Evolutionary conservation across 2,888 invertebrate species (phyloP).

Genomic region (Cremastinae sp.): DNA sequence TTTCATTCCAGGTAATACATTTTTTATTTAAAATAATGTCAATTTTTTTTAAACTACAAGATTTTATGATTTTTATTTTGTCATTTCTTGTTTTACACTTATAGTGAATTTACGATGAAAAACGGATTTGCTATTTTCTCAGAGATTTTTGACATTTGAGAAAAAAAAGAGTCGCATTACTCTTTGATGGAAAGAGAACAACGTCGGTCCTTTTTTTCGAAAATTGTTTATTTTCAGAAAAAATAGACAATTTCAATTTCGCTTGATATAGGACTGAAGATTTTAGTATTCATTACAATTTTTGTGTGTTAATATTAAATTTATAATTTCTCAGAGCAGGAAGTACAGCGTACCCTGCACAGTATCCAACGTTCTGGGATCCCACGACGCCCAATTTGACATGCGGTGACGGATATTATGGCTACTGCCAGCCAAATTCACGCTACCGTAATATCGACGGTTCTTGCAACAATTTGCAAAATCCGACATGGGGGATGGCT

Average conservation of each 20-base stretch:
- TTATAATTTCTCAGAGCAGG: background rate
- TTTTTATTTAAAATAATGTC: background rate
- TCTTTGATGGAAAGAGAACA: too few relatives aligned
- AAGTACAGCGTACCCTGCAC: constrained; percentile 8
- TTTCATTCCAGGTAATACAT: constrained; percentile 23
- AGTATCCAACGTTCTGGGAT: constrained; percentile 8
- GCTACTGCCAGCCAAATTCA: constrained; percentile 79
- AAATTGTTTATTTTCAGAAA: too few relatives aligned
- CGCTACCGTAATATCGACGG: constrained; percentile 93
- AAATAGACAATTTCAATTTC: too few relatives aligned
- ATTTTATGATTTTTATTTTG: background rate
- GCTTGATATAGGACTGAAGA: too few relatives aligned
- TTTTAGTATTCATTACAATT: too few relatives aligned
- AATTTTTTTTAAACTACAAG: background rate
- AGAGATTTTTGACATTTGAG: too few relatives aligned
- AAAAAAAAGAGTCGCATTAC: too few relatives aligned
- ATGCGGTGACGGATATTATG: constrained; percentile 51
- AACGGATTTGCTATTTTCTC: too few relatives aligned
- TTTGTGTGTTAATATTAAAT: background rate
- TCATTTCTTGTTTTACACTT: too few relatives aligned
- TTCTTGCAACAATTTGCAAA: constrained; percentile 94
- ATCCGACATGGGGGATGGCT: constrained; percentile 91
- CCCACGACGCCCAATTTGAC: constrained; percentile 31
- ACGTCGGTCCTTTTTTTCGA: too few relatives aligned
- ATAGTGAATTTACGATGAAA: too few relatives aligned